A percentile compares a stretch with the other conserved stretches of the same genome.
These are phyloP conservation scores for Melanotaenia maccullochi DNA, from an alignment of 2,797 vertebrate genomes.

Conservation along the genomic window DNA sequence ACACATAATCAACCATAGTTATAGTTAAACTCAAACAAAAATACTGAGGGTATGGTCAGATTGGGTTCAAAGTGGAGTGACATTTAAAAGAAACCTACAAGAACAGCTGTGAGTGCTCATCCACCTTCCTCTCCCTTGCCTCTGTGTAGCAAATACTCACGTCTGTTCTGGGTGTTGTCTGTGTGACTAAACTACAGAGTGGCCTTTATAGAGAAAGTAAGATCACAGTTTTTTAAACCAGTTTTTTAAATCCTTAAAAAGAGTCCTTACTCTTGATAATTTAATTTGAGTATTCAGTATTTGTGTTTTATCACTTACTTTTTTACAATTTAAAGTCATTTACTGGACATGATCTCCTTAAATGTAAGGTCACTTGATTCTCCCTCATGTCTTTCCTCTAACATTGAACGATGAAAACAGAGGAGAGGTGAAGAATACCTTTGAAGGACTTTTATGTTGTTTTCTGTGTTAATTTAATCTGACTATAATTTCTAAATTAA, in stretches of 20 bases:
- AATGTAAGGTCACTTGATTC: neutral
- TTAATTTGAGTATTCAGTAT: neutral
- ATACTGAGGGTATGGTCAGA: neutral
- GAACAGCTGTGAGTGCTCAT: neutral
- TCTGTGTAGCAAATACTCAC: neutral
- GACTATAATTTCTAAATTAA: neutral
- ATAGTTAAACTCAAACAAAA: neutral
- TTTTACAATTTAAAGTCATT: neutral
- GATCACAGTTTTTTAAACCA: neutral
- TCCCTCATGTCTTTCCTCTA: neutral
- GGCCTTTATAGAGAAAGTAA: neutral
- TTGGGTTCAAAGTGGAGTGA: neutral
- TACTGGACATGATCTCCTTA: neutral
- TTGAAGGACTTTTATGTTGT: neutral
- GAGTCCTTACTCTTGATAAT: neutral
- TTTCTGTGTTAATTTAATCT: constrained; percentile 20
- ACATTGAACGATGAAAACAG: neutral
- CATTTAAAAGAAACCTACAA: neutral
- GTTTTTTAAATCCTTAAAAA: neutral
- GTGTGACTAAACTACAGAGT: neutral
- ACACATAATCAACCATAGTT: neutral
- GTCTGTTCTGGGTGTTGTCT: neutral
- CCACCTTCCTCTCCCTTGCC: neutral
- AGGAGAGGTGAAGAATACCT: neutral
- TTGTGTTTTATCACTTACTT: neutral